These are phyloP conservation scores for Perdita meconis DNA, from an alignment of 2,888 invertebrate genomes.

Conservation along the genomic window DNA sequence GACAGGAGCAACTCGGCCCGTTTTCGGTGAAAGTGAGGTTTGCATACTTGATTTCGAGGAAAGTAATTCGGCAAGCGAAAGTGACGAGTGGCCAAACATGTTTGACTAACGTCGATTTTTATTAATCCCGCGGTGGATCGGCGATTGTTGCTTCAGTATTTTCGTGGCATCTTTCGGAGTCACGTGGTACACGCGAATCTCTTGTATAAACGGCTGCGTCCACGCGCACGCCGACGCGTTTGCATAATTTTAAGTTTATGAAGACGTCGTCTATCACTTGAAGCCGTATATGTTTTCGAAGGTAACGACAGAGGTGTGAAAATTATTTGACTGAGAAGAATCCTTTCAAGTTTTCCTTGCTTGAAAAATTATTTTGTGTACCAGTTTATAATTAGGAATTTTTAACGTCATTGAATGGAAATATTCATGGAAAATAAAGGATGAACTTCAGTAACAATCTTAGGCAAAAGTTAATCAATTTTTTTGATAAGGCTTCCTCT, in stretches of 20 bases:
- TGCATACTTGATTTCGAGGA: conserved; percentile 66
- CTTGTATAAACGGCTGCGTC: conserved; percentile 4
- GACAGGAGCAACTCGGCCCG: conserved; percentile 11
- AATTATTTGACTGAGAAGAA: too few species aligned
- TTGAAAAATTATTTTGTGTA: too few species aligned
- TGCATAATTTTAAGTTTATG: conserved; percentile 36
- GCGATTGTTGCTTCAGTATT: conserved; percentile 6
- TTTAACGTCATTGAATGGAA: too few species aligned
- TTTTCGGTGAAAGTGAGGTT: conserved; percentile 67
- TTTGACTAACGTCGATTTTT: conserved; percentile 50
- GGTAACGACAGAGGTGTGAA: neutral
- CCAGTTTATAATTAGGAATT: too few species aligned
- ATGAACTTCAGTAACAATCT: too few species aligned
- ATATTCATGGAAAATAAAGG: too few species aligned
- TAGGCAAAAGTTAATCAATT: too few species aligned
- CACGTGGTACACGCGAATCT: conserved; percentile 43
- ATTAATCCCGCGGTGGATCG: conserved; percentile 11
- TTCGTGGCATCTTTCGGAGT: conserved; percentile 1
- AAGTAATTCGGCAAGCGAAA: conserved; percentile 66
- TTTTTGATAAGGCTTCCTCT: too few species aligned
- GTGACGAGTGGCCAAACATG: conserved; percentile 64
- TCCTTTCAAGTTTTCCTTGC: too few species aligned
- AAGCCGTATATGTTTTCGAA: neutral
- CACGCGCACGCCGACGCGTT: conserved; percentile 34
- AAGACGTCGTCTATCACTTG: conserved; percentile 1